Evolutionary conservation across 2,888 invertebrate genomes (phyloP).

Genomic region (Euproctis similis): DNA sequence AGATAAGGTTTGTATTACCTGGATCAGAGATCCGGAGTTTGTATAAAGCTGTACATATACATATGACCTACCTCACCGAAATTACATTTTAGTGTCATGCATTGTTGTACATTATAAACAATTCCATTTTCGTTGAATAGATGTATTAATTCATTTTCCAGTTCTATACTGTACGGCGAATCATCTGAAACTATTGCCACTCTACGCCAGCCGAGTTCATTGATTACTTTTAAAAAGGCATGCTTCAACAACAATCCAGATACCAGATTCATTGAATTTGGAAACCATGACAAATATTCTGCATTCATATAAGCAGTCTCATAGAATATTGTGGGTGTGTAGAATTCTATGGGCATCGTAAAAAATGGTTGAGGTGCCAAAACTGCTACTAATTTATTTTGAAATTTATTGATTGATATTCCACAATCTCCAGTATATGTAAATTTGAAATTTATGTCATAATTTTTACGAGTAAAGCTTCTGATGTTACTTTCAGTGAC

Average conservation of each 20-base stretch:
- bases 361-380: constrained; percentile 13
- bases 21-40: too few relatives aligned
- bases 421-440: constrained; percentile 1
- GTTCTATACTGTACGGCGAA: constrained; percentile 22
- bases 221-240: constrained; percentile 20
- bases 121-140: constrained; percentile 18
- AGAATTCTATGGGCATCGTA: too few relatives aligned
- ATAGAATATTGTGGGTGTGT: constrained; percentile 18
- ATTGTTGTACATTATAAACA: constrained; percentile 15
- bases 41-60: too few relatives aligned
- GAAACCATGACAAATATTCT: constrained; percentile 4
- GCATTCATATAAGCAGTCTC: constrained; percentile 8
- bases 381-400: constrained; percentile 10
- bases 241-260: constrained; percentile 10
- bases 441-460: constrained; percentile 3
- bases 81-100: constrained; percentile 14
- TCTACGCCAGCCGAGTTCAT: constrained; percentile 22
- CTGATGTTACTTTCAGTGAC: too few relatives aligned
- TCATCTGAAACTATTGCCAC: constrained; percentile 35
- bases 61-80: constrained; percentile 9
- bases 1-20: too few relatives aligned
- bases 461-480: not conserved
- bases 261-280: constrained; percentile 11
- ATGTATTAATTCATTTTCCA: constrained; percentile 21
- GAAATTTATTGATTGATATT: not conserved